Percentiles rank a stretch among this genome's conserved stretches.
These are phyloP conservation scores for Diadema setosum DNA, from an alignment of 35 echinoderm and acorn worm genomes.

Conservation along the genomic window DNA sequence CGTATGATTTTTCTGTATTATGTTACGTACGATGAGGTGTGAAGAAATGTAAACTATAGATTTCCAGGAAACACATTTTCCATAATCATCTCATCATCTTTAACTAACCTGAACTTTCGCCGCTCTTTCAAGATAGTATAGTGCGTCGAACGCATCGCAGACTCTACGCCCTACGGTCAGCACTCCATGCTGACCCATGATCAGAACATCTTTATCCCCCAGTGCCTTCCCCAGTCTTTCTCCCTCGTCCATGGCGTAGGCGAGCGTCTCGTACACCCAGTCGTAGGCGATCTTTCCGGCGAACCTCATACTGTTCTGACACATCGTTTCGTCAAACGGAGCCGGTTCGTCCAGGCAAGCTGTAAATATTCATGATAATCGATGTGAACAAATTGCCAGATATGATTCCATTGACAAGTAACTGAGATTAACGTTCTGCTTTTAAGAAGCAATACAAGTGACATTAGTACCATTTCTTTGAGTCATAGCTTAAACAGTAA, in stretches of 20 bases:
- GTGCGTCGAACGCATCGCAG: conserved; percentile 53
- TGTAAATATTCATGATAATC: background rate
- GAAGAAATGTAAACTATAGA: background rate
- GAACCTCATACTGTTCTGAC: conserved; percentile 57
- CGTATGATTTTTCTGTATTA: too few species aligned
- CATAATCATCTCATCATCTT: background rate
- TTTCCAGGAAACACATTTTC: background rate
- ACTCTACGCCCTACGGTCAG: conserved; percentile 21
- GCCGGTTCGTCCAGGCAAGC: conserved; percentile 59
- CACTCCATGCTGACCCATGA: conserved; percentile 84
- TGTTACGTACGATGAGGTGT: background rate
- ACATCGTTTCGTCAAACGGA: background rate
- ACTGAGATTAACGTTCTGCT: too few species aligned
- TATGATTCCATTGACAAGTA: too few species aligned
- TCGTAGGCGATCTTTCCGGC: conserved; percentile 67
- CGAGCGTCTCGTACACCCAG: conserved; percentile 43
- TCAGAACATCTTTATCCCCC: conserved; percentile 38
- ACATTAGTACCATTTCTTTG: too few species aligned
- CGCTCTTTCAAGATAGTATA: conserved; percentile 73
- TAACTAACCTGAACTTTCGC: conserved; percentile 50
- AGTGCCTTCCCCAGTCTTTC: conserved; percentile 39
- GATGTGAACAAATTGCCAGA: background rate
- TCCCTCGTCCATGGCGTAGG: conserved; percentile 36
- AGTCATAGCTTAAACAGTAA: too few species aligned
- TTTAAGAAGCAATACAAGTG: too few species aligned